Base-by-base conservation (phyloP, 2,888 invertebrate genomes). In the Teinopalpus imperialis region DNA sequence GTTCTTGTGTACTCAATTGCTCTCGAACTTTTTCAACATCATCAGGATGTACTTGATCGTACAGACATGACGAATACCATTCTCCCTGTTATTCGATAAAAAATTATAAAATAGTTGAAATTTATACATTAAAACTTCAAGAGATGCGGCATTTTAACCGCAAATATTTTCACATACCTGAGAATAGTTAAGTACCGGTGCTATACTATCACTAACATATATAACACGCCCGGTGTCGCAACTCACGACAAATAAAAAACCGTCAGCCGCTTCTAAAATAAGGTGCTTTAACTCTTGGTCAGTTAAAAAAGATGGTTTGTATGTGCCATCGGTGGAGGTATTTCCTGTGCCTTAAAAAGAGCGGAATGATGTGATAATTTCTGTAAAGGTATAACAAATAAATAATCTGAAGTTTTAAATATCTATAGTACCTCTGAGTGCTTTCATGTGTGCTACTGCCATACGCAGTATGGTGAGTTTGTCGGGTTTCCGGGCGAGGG, bases 391-490 rank as follows among this genome's bases (percentile, higher is more conserved):
- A n/a, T n/a, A n/a, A n/a, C n/a, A n/a, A n/a, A n/a, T n/a, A n/a
- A n/a, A n/a, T n/a, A n/a, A n/a, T n/a, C n/a, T n/a, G n/a, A n/a
- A n/a, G n/a, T n/a, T n/a, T n/a, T n/a, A n/a, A n/a, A n/a, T n/a
- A n/a, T n/a, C n/a, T n/a, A 8, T 6, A 20, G 40, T 71, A 96
- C 97, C 98, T 91, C 98, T 92, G 48, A 99, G 92, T 42, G 96
- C 96, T 90, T 99, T 98, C 99, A 99, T 99, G 81, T 99, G 99
- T 10, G 98, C 98, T 49, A 99, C 99, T 34, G 99, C 99, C 99
- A 99, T 99, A 69, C 99, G 93, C 52, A 99, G 92, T 78, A 99
- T 99, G 64, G 99, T 99, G 54, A 99, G 92, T 87, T 99, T 99
- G 91, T 99, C 99, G 37, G 99, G 99, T 83, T 99, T 99, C 59